phyloP scores from a whole-genome alignment of 2,797 vertebrate species.

The Silurus lanzhouensis region DNA sequence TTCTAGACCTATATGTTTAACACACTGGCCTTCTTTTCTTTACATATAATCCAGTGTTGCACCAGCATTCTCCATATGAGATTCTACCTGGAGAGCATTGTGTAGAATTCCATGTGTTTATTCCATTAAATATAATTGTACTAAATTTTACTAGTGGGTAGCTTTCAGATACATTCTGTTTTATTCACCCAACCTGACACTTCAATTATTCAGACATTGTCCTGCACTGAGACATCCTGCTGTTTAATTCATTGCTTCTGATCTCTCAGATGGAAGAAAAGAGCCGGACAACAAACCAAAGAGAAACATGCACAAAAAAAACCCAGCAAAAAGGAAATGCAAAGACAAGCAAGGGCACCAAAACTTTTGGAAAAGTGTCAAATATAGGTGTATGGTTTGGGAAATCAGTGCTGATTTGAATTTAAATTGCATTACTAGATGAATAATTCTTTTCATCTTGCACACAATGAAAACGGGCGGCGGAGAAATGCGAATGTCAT shows the following conservation, averaged over 20 bases:
- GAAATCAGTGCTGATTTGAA: constrained; percentile 54
- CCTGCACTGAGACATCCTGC: constrained; percentile 44
- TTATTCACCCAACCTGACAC: constrained; percentile 41
- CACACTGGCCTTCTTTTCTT: constrained; percentile 19
- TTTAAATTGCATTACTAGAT: constrained; percentile 58
- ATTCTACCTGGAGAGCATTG: not conserved
- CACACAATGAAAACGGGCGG: constrained; percentile 46
- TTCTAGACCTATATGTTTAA: not conserved
- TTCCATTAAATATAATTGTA: constrained; percentile 24
- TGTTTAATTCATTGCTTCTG: constrained; percentile 58
- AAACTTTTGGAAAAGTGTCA: constrained; percentile 36
- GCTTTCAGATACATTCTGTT: constrained; percentile 32
- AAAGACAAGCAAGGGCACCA: constrained; percentile 53
- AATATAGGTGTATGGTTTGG: constrained; percentile 27
- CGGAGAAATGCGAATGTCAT: constrained; percentile 45
- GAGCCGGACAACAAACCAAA: constrained; percentile 46
- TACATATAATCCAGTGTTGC: constrained; percentile 2
- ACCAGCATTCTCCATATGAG: not conserved
- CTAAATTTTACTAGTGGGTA: constrained; percentile 3
- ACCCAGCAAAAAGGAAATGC: constrained; percentile 40
- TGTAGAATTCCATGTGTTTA: not conserved
- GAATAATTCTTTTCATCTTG: constrained; percentile 51
- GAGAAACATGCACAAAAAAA: constrained; percentile 34
- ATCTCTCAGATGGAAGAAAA: constrained; percentile 48
- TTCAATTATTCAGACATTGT: constrained; percentile 51